A percentile compares a stretch with the other conserved stretches of the same genome.
phyloP scores from a whole-genome alignment of 1,140 invertebrate genomes.

The Macrocentrus cingulum region DNA sequence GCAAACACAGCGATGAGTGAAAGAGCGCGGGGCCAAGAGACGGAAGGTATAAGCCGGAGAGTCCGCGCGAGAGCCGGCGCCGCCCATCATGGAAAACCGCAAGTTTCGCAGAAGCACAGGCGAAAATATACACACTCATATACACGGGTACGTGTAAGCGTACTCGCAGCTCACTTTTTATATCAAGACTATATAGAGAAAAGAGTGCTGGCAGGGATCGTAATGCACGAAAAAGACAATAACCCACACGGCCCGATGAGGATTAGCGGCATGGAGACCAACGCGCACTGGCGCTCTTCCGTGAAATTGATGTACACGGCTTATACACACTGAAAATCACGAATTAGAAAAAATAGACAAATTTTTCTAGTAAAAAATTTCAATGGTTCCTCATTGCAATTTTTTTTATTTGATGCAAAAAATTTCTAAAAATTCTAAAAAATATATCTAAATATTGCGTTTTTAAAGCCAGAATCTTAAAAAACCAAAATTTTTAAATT shows the following conservation, averaged over 20 bases:
- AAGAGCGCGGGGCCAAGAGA: not conserved
- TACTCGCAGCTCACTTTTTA: constrained; percentile 10
- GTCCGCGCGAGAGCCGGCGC: not conserved
- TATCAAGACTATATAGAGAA: constrained; percentile 5
- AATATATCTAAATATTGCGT: too few relatives aligned
- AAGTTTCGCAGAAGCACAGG: constrained; percentile 3
- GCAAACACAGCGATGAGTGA: constrained; percentile 1
- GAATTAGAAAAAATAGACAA: not conserved
- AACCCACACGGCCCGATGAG: constrained; percentile 16
- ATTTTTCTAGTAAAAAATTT: not conserved
- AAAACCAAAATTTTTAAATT: too few relatives aligned
- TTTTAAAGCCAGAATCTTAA: too few relatives aligned
- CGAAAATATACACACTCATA: constrained; percentile 1
- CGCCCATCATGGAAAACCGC: constrained; percentile 12
- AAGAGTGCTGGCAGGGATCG: constrained; percentile 6
- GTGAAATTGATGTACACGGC: constrained; percentile 55
- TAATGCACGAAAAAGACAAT: constrained; percentile 44
- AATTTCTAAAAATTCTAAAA: too few relatives aligned
- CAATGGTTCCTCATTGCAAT: not conserved
- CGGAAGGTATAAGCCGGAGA: constrained; percentile 12
- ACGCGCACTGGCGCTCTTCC: constrained; percentile 44
- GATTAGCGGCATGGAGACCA: constrained; percentile 13
- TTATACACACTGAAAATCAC: constrained; percentile 19
- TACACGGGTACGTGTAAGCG: not conserved
- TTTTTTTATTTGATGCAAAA: constrained; percentile 15